Evolutionary conservation across 2,888 invertebrate species (phyloP), one percentile per base, ranked within the genome.

Genomic region (Beris chalybata): DNA sequence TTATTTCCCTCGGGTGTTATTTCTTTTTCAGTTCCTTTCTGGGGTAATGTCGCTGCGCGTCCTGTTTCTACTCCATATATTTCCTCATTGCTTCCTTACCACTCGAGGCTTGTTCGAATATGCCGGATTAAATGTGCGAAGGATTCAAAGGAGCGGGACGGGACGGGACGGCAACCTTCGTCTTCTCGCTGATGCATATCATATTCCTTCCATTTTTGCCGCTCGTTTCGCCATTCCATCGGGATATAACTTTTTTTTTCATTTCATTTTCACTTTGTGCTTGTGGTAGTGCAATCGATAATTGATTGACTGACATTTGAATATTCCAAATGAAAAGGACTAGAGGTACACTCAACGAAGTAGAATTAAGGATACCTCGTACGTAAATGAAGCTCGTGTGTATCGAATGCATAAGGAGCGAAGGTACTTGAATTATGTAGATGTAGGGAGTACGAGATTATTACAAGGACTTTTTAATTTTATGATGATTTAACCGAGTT

Each of bases 1-100:
- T 66, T 69, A 69, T 69, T 69, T 69, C 69, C 69, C 69, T 59
- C 48, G 69, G 69, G 69, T 58, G 66, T 66, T 64, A 30, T 69
- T 56, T 68, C 66, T 56, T 65, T 56, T 52, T 38, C 54, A 38
- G 43, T 31, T 22, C 48, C 31, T 30, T 29, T 53, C 53, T 53
- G 31, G 53, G 29, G 30, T 53, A 31, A 31, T 31, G 43, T 31
- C 48, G 48, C 48, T 48, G 7, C 30, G 59, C 48, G 59, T 52
- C 22, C 30, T 48, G 48, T 59, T 48, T 22, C 13, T 53, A 30
- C 12, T 56, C 13, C 56, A 13, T 13, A n/a, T 15, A 11, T 32
- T 32, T 9, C 32, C 15, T 54, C 31, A 31, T 54, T 31, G 31
- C 29, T 54, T 7, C 13, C 29, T 50, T 15, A 15, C 29, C 15